These are phyloP conservation scores for Reticulitermes speratus DNA, from an alignment of 1,140 invertebrate species.

Conservation along the genomic window DNA sequence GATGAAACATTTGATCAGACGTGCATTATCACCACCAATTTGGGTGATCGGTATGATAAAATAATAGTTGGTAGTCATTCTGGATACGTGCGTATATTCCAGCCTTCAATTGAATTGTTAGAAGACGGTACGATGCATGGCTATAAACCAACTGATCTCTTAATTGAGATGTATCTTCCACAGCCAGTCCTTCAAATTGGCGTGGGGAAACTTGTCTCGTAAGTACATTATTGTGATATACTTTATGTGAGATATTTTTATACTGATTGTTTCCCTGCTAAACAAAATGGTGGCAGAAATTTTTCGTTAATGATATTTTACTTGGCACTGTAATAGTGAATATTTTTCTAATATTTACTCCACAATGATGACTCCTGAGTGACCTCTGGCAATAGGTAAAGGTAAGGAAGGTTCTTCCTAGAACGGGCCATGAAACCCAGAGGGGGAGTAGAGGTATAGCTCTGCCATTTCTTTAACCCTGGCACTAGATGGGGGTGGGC, in stretches of 20 bases:
- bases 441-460: no score
- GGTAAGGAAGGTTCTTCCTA: no score
- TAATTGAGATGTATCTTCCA: conserved; percentile 18
- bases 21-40: neutral
- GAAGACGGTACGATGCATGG: neutral
- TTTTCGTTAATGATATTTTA: no score
- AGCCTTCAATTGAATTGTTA: neutral
- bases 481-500: no score
- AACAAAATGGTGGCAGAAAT: no score
- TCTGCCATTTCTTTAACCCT: no score
- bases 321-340: no score
- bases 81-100: conserved; percentile 23
- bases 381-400: no score
- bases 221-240: neutral
- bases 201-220: conserved; percentile 30
- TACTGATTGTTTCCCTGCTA: no score
- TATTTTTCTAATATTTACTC: no score
- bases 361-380: no score
- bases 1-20: conserved; percentile 22
- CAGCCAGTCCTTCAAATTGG: conserved; percentile 21
- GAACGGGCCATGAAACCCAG: no score
- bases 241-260: neutral
- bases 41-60: conserved; percentile 21
- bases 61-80: conserved; percentile 27
- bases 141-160: conserved; percentile 18